Conservation (phyloP, 2,888 invertebrate species). For the Helleia helle region DNA sequence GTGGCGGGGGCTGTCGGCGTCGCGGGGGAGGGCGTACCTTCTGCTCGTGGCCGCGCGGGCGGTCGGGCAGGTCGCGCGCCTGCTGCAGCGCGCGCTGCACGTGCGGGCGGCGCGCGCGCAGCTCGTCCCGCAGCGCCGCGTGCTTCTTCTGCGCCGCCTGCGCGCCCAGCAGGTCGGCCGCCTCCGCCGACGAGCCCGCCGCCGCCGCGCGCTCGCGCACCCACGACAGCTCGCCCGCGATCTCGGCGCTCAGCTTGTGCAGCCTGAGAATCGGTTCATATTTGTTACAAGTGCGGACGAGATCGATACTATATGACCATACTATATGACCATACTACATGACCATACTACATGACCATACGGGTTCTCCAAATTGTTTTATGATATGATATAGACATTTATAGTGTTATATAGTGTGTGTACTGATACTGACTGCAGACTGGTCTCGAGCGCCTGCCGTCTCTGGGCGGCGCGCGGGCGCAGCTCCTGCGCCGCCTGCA, state of each 20-base stretch:
- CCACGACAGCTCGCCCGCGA: slow-evolving; percentile 96
- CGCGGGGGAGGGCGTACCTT: too few species aligned
- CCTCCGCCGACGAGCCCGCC: slow-evolving; percentile 69
- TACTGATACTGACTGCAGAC: slow-evolving; percentile 45
- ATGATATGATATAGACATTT: too few species aligned
- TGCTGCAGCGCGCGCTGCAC: slow-evolving; percentile 87
- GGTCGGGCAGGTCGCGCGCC: slow-evolving; percentile 83
- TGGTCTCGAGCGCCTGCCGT: slow-evolving; percentile 81
- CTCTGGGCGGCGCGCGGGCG: slow-evolving; percentile 81
- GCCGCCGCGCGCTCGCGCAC: slow-evolving; percentile 90
- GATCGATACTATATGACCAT: too few species aligned
- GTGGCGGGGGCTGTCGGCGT: too few species aligned
- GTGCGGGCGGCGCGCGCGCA: slow-evolving; percentile 87
- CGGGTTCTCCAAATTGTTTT: too few species aligned
- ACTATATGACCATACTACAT: too few species aligned
- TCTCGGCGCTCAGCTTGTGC: slow-evolving; percentile 95
- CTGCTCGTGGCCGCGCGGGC: slow-evolving; percentile 85
- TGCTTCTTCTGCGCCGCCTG: slow-evolving; percentile 96
- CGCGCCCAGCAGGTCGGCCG: slow-evolving; percentile 92
- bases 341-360: too few species aligned
- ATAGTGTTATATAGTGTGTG: too few species aligned
- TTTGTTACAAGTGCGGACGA: too few species aligned
- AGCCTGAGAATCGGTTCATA: too few species aligned
- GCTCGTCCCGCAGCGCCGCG: slow-evolving; percentile 92
- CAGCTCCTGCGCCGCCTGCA: slow-evolving; percentile 80